A percentile compares a stretch with the other conserved stretches of the same genome.
Evolutionary conservation across 2,797 vertebrate genomes (phyloP).

Genomic region (Sebastes jordani): DNA sequence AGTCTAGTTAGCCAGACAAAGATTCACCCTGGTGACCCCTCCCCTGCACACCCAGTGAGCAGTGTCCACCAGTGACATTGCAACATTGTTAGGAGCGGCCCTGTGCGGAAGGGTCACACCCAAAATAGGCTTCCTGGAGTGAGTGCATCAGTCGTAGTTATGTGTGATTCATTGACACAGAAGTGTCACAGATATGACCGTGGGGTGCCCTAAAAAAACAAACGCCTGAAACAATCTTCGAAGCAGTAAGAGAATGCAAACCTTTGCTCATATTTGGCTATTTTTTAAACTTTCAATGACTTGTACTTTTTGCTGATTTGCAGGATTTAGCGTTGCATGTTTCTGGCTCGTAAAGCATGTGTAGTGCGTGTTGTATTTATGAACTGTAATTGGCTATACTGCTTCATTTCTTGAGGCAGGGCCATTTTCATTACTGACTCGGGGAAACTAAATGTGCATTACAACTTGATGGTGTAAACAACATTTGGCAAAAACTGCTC

Average conservation of each 20-base stretch:
- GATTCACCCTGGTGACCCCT: not conserved
- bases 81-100: slow-evolving; percentile 1
- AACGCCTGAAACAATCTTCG: not conserved
- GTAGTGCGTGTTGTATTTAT: not conserved
- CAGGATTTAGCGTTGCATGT: not conserved
- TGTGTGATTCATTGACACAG: slow-evolving; percentile 46
- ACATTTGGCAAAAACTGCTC: not conserved
- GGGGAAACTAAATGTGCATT: not conserved
- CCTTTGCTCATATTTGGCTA: not conserved
- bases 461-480: not conserved
- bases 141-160: slow-evolving; percentile 12
- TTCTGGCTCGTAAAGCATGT: slow-evolving; percentile 9
- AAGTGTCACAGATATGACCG: slow-evolving; percentile 21
- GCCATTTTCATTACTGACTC: slow-evolving; percentile 11
- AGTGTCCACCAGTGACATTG: slow-evolving; percentile 6
- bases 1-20: not conserved
- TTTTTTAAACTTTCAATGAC: not conserved
- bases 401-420: slow-evolving; percentile 2
- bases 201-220: not conserved
- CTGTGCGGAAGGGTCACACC: slow-evolving; percentile 13
- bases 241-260: not conserved
- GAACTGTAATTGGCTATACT: not conserved
- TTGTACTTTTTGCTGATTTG: not conserved
- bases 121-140: slow-evolving; percentile 19
- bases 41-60: not conserved